These are phyloP conservation scores for Nineta flava DNA, from an alignment of 2,888 invertebrate genomes.

Conservation along the genomic window DNA sequence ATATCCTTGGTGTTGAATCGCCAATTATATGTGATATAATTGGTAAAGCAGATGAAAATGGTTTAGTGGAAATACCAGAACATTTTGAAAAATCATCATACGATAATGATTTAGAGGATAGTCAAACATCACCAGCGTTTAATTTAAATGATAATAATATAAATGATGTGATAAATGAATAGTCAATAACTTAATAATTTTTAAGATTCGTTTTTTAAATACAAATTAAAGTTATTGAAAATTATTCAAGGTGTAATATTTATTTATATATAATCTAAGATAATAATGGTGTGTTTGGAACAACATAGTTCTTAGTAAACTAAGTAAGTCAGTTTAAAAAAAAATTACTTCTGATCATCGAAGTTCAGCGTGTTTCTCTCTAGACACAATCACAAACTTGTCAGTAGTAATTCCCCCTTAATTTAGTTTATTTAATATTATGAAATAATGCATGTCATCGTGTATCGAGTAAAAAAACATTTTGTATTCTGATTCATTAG, in stretches of 20 bases:
- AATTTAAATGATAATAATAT: not conserved
- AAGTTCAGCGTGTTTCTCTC: no score
- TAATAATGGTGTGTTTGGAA: no score
- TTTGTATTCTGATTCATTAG: no score
- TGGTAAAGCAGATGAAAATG: conserved; percentile 64
- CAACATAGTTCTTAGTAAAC: no score
- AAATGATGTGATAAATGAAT: not conserved
- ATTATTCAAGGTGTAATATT: not conserved
- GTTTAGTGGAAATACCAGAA: conserved; percentile 35
- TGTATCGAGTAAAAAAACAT: no score
- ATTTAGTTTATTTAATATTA: no score
- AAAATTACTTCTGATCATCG: no score
- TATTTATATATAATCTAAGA: no score
- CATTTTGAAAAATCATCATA: conserved; percentile 13
- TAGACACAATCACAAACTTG: no score
- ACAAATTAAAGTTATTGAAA: not conserved
- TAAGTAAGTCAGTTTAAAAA: no score
- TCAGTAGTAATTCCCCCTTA: no score
- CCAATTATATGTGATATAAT: conserved; percentile 77
- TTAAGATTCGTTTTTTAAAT: not conserved
- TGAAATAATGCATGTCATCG: no score
- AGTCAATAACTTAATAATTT: not conserved
- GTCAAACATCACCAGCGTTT: not conserved
- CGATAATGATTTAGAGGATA: conserved; percentile 9
- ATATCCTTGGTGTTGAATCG: conserved; percentile 88